Evolutionary conservation across 2,113 vertebrate genomes (phyloP).

Genomic region (Dromas ardeola): DNA sequence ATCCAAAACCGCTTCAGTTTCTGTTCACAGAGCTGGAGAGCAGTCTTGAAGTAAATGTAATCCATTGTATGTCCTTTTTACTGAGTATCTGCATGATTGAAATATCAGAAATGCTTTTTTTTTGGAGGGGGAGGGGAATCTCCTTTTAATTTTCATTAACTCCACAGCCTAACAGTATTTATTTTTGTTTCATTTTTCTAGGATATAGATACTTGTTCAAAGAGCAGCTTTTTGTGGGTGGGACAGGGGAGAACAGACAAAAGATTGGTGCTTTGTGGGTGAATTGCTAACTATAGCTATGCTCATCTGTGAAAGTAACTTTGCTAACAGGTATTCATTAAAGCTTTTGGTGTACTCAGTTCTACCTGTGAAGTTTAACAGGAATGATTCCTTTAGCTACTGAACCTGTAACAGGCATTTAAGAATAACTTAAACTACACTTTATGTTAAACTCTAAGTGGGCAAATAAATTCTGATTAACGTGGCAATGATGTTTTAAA

Average conservation of each 20-base stretch:
- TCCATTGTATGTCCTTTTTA: background rate
- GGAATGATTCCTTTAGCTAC: background rate
- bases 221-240: background rate
- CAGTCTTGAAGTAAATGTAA: background rate
- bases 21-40: background rate
- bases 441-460: background rate
- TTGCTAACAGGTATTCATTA: background rate
- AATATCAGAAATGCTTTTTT: background rate
- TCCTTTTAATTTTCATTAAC: background rate
- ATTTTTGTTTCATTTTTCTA: background rate
- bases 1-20: background rate
- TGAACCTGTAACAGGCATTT: background rate
- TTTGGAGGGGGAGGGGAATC: background rate
- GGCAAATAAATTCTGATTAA: background rate
- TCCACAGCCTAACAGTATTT: background rate
- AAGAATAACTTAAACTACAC: background rate
- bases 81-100: background rate
- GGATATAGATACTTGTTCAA: background rate
- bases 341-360: background rate
- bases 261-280: background rate
- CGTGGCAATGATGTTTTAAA: background rate
- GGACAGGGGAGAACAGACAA: background rate
- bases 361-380: background rate
- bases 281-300: background rate
- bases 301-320: background rate